Evolutionary conservation across 2,113 vertebrate genomes (phyloP), one percentile per base, ranked within the genome.

Genomic region (Elephas maximus): DNA sequence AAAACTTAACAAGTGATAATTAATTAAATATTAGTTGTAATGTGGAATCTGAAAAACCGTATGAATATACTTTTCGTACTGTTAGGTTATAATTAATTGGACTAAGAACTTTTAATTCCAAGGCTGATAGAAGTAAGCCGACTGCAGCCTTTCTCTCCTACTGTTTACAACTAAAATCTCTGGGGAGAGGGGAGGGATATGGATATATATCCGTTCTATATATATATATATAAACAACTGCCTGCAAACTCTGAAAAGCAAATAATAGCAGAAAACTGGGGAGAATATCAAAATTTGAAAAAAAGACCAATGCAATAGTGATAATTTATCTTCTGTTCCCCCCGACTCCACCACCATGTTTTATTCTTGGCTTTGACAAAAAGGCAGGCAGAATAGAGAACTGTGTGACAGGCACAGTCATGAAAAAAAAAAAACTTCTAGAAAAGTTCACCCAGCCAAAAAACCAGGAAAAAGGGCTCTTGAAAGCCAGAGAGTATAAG

Each of bases 91-190:
- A 82, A 92, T 76, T 88, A 17, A 88, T 3, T 83, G 62, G 69
- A 14, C 41, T 51, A 33, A 67, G 33, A 45, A 83, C 69, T 92
- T 92, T 82, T 82, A 92, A 76, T 88, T 95, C 23, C n/a, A 82
- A 26, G 23, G 33, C 74, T 60, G 69, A 77, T 45, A 18, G 48
- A 8, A 79, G 20, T 85, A 79, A 51, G 20, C 48, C 73, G 74
- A 77, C 24, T 85, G 63, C 30, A 91, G 53, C 10, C 48, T 48
- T 48, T 48, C 10, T 37, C 30, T 73, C 71, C 37, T 37, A 67
- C 2, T 23, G n/a, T 53, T 92, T 63, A 87, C 26, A 83, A 74
- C 60, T 81, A 92, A 87, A 74, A 91, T n/a, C 26, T 87, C 77
- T 67, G 51, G 44, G 48, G 7, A 10, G 5, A 48, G 48, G 10